phyloP scores from a whole-genome alignment of 2,888 invertebrate species.

The Brenthis ino region DNA sequence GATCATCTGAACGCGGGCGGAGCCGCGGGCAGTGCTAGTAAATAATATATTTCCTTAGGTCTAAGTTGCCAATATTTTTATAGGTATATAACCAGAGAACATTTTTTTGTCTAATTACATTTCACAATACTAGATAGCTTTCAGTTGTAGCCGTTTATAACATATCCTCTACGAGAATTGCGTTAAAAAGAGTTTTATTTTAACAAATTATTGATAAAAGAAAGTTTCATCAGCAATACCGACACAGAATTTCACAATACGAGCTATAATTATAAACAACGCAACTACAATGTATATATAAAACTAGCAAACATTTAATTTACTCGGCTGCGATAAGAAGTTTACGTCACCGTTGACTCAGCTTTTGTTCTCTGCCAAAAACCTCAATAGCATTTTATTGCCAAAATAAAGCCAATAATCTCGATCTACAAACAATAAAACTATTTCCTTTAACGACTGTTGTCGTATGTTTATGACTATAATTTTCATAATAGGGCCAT shows the following conservation, averaged over 20 bases:
- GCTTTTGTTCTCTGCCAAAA: constrained; percentile 28
- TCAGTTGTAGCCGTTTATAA: too few relatives aligned
- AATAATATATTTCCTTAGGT: too few relatives aligned
- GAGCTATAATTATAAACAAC: constrained; percentile 30
- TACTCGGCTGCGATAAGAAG: constrained; percentile 36
- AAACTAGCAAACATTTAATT: constrained; percentile 39
- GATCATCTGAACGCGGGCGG: too few relatives aligned
- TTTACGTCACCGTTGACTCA: constrained; percentile 37
- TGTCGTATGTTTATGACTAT: not conserved
- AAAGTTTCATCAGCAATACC: not conserved
- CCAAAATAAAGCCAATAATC: constrained; percentile 6
- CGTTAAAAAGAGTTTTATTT: too few relatives aligned
- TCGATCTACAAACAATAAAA: not conserved
- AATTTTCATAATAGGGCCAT: too few relatives aligned
- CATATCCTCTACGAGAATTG: too few relatives aligned
- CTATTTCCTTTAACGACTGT: constrained; percentile 2
- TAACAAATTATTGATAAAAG: too few relatives aligned
- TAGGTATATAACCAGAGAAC: too few relatives aligned
- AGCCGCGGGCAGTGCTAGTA: too few relatives aligned
- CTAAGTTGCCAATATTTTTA: too few relatives aligned
- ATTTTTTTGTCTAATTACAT: too few relatives aligned
- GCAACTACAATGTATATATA: constrained; percentile 27
- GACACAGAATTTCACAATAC: constrained; percentile 19
- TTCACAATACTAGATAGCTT: too few relatives aligned
- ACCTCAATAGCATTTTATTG: constrained; percentile 17